Evolutionary conservation across 1,140 invertebrate genomes (phyloP).

Genomic region (Drosophila nasuta): DNA sequence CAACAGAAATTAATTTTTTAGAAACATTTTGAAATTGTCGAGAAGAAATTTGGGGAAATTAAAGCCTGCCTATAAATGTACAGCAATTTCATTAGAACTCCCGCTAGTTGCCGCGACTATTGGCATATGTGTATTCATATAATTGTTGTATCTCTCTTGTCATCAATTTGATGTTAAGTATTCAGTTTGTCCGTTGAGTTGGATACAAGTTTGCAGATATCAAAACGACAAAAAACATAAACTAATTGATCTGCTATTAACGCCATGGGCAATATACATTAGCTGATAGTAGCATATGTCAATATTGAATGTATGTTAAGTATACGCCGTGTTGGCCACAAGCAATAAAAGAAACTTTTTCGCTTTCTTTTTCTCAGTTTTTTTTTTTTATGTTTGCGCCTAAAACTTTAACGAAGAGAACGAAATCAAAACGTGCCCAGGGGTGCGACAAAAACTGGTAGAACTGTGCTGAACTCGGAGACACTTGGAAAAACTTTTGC

Average conservation of each 20-base stretch:
- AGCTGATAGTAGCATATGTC: slow-evolving; percentile 33
- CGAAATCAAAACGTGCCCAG: slow-evolving; percentile 64
- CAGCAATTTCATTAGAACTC: background rate
- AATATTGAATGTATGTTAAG: slow-evolving; percentile 46
- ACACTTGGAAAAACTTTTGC: slow-evolving; percentile 59
- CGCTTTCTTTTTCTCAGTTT: background rate
- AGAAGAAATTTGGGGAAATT: slow-evolving; percentile 4
- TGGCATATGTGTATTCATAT: background rate
- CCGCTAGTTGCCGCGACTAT: background rate
- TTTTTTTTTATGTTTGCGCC: background rate
- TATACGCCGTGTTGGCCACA: slow-evolving; percentile 40
- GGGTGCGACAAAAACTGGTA: slow-evolving; percentile 40
- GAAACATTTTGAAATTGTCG: slow-evolving; percentile 42
- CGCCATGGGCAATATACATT: slow-evolving; percentile 43
- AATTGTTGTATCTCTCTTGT: background rate
- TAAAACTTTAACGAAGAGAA: slow-evolving; percentile 36
- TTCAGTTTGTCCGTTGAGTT: slow-evolving; percentile 1
- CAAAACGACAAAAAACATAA: slow-evolving; percentile 35
- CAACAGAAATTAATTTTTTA: slow-evolving; percentile 73
- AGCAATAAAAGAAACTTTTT: slow-evolving; percentile 48
- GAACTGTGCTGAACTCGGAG: slow-evolving; percentile 5
- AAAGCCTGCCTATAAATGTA: background rate
- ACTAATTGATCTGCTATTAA: slow-evolving; percentile 73
- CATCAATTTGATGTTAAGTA: slow-evolving; percentile 19
- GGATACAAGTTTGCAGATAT: slow-evolving; percentile 8